A percentile compares a stretch with the other conserved stretches of the same genome.
phyloP scores from a whole-genome alignment of 2,113 vertebrate species.

The Dolichotis patagonum region DNA sequence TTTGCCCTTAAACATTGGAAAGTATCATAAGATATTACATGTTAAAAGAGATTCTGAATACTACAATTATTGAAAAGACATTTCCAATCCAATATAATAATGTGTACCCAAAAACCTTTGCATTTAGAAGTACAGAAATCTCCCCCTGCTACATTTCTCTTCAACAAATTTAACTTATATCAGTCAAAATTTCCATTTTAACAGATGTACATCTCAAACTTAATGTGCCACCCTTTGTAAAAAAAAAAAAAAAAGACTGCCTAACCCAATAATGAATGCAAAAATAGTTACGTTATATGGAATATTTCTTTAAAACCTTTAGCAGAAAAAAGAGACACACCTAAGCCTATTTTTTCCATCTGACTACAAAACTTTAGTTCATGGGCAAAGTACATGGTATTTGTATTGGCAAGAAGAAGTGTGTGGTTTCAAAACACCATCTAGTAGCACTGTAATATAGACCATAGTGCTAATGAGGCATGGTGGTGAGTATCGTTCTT shows the following conservation, averaged over 20 bases:
- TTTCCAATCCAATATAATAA: slow-evolving; percentile 55
- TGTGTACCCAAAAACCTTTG: slow-evolving; percentile 58
- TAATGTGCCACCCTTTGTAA: slow-evolving; percentile 48
- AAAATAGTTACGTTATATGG: slow-evolving; percentile 47
- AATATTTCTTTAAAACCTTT: slow-evolving; percentile 73
- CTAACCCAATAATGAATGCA: slow-evolving; percentile 44
- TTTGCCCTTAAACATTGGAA: slow-evolving; percentile 69
- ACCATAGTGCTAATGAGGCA: slow-evolving; percentile 74
- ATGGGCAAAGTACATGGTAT: slow-evolving; percentile 73
- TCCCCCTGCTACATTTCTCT: slow-evolving; percentile 56
- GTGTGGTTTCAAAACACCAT: slow-evolving; percentile 72
- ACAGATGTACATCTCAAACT: slow-evolving; percentile 63
- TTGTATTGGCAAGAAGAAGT: slow-evolving; percentile 76
- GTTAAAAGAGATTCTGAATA: slow-evolving; percentile 73
- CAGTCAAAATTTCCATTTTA: slow-evolving; percentile 64
- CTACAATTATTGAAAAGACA: slow-evolving; percentile 74
- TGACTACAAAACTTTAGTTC: slow-evolving; percentile 65
- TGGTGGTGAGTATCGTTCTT: slow-evolving; percentile 75
- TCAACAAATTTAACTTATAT: slow-evolving; percentile 40
- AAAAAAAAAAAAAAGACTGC: neutral
- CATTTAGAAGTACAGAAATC: slow-evolving; percentile 23
- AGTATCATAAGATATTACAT: slow-evolving; percentile 49
- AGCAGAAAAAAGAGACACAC: slow-evolving; percentile 71
- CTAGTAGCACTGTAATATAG: slow-evolving; percentile 49
- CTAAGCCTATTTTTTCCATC: slow-evolving; percentile 76